Evolutionary conservation across 2,888 invertebrate genomes (phyloP), one percentile per base, ranked within the genome.

Genomic region (Drosophila putrida): DNA sequence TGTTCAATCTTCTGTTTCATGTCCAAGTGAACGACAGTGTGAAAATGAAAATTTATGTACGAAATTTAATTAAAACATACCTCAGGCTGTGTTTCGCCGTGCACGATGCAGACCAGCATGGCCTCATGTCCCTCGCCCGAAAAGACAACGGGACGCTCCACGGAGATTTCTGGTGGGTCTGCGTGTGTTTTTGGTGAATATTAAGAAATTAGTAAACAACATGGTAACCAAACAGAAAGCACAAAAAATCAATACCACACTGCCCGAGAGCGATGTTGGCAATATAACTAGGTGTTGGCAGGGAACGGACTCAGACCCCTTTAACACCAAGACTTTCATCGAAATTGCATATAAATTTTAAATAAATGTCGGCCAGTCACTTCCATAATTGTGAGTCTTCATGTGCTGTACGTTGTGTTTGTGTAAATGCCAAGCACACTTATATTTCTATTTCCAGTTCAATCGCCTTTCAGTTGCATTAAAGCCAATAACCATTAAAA

Each of bases 71-170:
- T 74, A 80, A 79, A 87, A 92, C 93, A 93, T 93, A 95, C 95
- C 93, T 95, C 94, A 64, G 95, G 95, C 88, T 94, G 94, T 65
- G 94, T 95, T 91, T 95, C 95, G 28, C 95, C 95, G 88, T 95
- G 95, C 36, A 95, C 95, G 75, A 95, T 94, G 91, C 95, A 95
- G 54, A 95, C 95, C 57, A 95, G 93, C 90, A 95, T 94, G 27
- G 95, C 95, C 90, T 95, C 95, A 82, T 94, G 94, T 63, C 95
- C 95, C 91, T 95, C 95, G 10, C 95, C 95, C 5, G 95, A 94
- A 90, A 95, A 95, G 60, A 95, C 94, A 90, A 95, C 94, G 50
- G 94, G 94, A 80, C 94, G 93, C 91, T 95, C 95, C 70, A 95
- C 92, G 81, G 91, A 90, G 83, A 93, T 93, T 90, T 93, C 92